phyloP scores from a whole-genome alignment of 2,888 invertebrate genomes.

The Ischnura elegans region DNA sequence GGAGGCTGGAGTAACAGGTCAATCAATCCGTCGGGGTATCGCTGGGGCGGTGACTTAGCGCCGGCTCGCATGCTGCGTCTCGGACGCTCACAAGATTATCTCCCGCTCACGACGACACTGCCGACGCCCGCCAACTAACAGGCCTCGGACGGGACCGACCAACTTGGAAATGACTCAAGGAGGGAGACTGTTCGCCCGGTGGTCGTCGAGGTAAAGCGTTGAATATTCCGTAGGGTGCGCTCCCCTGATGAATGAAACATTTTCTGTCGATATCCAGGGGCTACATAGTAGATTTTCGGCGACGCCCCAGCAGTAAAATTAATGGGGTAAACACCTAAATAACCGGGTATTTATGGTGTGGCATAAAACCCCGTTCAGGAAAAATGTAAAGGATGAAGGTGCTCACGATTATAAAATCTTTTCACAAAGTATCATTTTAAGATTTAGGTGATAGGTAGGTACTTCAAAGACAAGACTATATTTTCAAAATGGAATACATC shows the following conservation, averaged over 20 bases:
- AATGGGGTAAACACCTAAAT: no score
- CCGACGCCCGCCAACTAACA: background rate
- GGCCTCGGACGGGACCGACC: background rate
- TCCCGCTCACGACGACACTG: background rate
- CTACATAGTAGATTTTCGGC: no score
- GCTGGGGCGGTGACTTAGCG: background rate
- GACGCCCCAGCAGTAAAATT: no score
- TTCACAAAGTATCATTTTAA: no score
- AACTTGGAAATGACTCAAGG: background rate
- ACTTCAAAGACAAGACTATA: no score
- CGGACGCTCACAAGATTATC: background rate
- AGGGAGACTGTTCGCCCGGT: background rate
- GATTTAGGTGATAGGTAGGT: no score
- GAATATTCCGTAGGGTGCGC: background rate
- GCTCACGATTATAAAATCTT: no score
- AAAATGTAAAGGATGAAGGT: no score
- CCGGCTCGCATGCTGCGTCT: background rate
- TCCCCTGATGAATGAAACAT: background rate
- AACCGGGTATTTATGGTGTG: no score
- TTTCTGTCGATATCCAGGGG: background rate
- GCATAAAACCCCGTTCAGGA: no score
- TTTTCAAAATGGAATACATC: no score
- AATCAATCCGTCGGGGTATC: background rate
- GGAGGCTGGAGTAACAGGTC: conserved; percentile 10
- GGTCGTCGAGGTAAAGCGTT: background rate